A percentile compares a stretch with the other conserved stretches of the same genome.
phyloP scores from a whole-genome alignment of 35 echinoderm and acorn worm species.

The Patiria miniata region DNA sequence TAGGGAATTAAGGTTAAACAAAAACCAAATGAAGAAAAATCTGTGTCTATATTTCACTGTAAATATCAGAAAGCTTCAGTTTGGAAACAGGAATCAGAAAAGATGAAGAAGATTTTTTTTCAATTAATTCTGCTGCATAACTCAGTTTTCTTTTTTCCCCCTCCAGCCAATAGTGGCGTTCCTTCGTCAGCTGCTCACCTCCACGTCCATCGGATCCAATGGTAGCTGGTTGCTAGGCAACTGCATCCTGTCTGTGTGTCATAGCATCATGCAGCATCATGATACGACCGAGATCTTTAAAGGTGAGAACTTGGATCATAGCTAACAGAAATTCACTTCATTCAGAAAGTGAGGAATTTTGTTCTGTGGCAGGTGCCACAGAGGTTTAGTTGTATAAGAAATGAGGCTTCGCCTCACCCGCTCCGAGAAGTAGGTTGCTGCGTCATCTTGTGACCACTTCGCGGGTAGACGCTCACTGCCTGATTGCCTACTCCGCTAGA shows the following conservation, averaged over 20 bases:
- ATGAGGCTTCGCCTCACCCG: neutral
- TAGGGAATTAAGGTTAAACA: too few species aligned
- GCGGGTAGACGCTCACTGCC: too few species aligned
- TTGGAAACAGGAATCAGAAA: neutral
- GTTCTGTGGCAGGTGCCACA: neutral
- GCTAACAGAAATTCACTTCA: too few species aligned
- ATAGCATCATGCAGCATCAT: conserved; percentile 54
- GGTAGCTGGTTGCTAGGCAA: conserved; percentile 68
- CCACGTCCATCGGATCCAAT: conserved; percentile 33
- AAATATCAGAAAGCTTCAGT: too few species aligned
- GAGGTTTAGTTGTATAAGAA: neutral
- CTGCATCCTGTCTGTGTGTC: conserved; percentile 54
- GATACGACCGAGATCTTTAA: conserved; percentile 52
- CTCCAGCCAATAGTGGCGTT: conserved; percentile 48
- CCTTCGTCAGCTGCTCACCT: conserved; percentile 47
- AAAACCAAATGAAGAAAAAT: too few species aligned
- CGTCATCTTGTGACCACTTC: too few species aligned
- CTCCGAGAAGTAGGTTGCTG: too few species aligned
- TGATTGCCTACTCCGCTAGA: too few species aligned
- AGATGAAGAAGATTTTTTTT: too few species aligned
- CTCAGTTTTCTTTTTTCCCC: conserved; percentile 15
- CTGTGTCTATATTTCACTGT: too few species aligned
- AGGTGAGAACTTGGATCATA: conserved; percentile 27
- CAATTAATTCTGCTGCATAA: too few species aligned
- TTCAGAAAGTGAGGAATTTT: too few species aligned